Evolutionary conservation across 2,797 vertebrate genomes (phyloP).

Genomic region (Naso thynnoides): DNA sequence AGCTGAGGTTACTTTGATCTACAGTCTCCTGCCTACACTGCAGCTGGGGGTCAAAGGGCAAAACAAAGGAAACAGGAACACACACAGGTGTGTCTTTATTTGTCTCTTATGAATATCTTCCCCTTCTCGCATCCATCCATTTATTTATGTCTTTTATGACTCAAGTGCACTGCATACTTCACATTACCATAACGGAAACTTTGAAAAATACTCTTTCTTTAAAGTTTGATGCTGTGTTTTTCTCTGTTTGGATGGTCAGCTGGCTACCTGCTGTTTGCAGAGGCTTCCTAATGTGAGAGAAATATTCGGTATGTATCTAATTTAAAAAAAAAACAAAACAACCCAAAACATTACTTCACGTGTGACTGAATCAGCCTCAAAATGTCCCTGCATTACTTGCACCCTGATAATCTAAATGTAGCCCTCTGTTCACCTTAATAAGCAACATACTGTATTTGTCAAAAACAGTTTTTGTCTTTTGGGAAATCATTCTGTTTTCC

Average conservation of each 20-base stretch:
- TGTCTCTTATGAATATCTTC: neutral
- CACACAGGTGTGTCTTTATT: conserved; percentile 35
- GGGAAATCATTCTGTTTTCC: neutral
- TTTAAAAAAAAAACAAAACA: too few species aligned
- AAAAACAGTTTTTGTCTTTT: neutral
- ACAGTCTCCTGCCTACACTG: conserved; percentile 40
- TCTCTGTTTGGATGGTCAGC: neutral
- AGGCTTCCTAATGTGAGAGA: neutral
- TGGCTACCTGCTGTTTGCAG: neutral
- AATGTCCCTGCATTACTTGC: neutral
- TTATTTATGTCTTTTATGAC: neutral
- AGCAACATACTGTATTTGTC: neutral
- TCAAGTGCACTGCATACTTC: neutral
- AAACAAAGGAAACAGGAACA: conserved; percentile 54
- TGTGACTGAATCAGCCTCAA: neutral
- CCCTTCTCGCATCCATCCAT: neutral
- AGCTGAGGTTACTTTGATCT: conserved; percentile 66
- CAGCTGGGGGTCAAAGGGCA: conserved; percentile 52
- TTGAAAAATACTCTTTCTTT: neutral
- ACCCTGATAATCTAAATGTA: neutral
- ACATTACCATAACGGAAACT: neutral
- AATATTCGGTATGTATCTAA: neutral
- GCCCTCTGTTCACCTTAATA: neutral
- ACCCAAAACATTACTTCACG: too few species aligned
- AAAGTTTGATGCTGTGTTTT: neutral